Percentiles rank a stretch among this genome's conserved stretches.
Evolutionary conservation across 2,888 invertebrate species (phyloP).

Genomic region (Abrostola tripartita): DNA sequence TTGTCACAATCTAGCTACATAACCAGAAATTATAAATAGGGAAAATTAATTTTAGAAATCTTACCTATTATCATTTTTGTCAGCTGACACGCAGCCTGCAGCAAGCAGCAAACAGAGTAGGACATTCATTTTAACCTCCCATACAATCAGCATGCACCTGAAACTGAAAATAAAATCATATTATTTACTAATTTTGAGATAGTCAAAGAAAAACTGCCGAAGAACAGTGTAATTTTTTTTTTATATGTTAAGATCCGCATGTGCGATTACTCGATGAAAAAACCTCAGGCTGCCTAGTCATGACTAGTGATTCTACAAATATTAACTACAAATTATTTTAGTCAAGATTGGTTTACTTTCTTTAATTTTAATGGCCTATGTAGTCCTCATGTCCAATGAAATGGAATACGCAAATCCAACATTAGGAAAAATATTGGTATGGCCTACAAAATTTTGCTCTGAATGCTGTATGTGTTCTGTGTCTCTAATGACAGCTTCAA

Average conservation of each 20-base stretch:
- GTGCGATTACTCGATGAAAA: too few species aligned
- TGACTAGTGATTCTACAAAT: too few species aligned
- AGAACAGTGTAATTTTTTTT: too few species aligned
- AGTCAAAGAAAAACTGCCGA: too few species aligned
- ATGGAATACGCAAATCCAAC: slow-evolving; percentile 3
- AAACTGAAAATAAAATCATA: slow-evolving; percentile 60
- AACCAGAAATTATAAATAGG: too few species aligned
- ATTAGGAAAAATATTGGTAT: slow-evolving; percentile 21
- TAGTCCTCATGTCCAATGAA: too few species aligned
- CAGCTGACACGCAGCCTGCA: slow-evolving; percentile 67
- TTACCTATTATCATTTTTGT: slow-evolving; percentile 74
- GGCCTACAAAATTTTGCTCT: slow-evolving; percentile 19
- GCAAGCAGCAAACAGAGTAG: slow-evolving; percentile 69
- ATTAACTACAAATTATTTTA: too few species aligned
- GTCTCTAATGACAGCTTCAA: not conserved
- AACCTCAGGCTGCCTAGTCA: too few species aligned
- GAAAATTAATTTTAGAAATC: not conserved
- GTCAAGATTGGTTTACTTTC: too few species aligned
- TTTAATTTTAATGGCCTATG: too few species aligned
- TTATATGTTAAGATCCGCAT: too few species aligned
- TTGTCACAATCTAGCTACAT: too few species aligned
- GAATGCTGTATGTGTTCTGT: not conserved
- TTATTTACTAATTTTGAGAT: slow-evolving; percentile 8
- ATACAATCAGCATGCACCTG: slow-evolving; percentile 71
- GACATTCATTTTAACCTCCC: slow-evolving; percentile 72